These are phyloP conservation scores for Ptilonorhynchus violaceus DNA, from an alignment of 2,113 vertebrate genomes.

Conservation along the genomic window DNA sequence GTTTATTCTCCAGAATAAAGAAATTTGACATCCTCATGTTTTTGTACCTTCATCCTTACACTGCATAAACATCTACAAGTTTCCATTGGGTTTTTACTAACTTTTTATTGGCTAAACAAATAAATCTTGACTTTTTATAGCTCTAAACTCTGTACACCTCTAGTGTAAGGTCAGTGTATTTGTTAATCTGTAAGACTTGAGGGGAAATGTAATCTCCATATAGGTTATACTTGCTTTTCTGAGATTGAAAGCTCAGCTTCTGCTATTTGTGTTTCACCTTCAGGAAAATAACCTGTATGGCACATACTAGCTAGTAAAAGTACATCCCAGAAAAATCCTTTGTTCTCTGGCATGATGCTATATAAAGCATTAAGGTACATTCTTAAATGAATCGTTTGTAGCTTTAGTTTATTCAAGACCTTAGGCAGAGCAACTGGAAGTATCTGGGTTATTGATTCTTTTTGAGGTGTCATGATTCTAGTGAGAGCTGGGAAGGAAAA, in stretches of 20 bases:
- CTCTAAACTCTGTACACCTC: not conserved
- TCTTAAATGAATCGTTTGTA: not conserved
- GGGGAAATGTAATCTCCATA: not conserved
- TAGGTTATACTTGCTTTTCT: not conserved
- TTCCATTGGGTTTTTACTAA: not conserved
- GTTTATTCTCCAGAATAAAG: not conserved
- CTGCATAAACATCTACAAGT: not conserved
- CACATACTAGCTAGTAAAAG: not conserved
- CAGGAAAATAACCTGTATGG: not conserved
- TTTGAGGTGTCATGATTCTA: not conserved
- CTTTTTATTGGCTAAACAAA: not conserved
- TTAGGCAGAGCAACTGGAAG: not conserved
- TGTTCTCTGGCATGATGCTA: not conserved
- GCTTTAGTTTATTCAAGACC: not conserved
- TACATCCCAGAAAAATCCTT: fast-evolving
- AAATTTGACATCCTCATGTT: not conserved
- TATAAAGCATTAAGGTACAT: not conserved
- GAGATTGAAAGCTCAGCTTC: not conserved
- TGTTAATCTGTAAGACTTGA: not conserved
- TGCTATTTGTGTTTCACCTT: not conserved
- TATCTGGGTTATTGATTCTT: not conserved
- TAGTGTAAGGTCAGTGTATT: not conserved
- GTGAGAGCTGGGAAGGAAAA: not conserved
- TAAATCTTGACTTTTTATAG: not conserved
- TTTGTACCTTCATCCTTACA: not conserved